Evolutionary conservation across 2,113 vertebrate species (phyloP).

Genomic region (Dermatemys mawii): DNA sequence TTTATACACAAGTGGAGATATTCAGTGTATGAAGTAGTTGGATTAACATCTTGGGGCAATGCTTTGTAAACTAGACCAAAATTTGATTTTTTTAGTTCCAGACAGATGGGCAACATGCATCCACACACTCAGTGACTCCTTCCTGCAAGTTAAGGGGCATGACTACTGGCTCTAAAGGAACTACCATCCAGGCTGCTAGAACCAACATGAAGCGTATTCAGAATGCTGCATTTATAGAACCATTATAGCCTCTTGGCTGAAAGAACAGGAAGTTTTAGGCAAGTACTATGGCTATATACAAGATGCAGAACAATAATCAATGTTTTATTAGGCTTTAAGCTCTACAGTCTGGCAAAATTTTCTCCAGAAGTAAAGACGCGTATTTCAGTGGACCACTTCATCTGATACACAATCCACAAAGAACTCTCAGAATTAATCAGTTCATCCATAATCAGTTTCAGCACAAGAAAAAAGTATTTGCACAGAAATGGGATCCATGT

Average conservation of each 20-base stretch:
- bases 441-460: not conserved
- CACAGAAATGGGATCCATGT: not conserved
- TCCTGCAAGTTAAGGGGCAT: not conserved
- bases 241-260: not conserved
- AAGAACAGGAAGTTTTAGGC: not conserved
- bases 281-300: not conserved
- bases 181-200: rapidly evolving
- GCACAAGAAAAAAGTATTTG: not conserved
- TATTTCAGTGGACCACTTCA: not conserved
- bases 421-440: not conserved
- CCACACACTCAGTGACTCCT: not conserved
- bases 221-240: not conserved
- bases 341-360: not conserved
- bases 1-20: not conserved
- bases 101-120: not conserved
- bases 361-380: not conserved
- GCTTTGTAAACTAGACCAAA: not conserved
- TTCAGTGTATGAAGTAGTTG: not conserved
- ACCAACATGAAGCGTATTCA: not conserved
- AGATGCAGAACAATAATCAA: not conserved
- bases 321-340: conserved; percentile 21
- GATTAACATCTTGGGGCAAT: not conserved
- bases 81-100: not conserved
- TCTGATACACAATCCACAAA: not conserved
- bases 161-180: not conserved